These are phyloP conservation scores for Orthonychiurus folsomi DNA, from an alignment of 2,888 invertebrate genomes.

Conservation along the genomic window DNA sequence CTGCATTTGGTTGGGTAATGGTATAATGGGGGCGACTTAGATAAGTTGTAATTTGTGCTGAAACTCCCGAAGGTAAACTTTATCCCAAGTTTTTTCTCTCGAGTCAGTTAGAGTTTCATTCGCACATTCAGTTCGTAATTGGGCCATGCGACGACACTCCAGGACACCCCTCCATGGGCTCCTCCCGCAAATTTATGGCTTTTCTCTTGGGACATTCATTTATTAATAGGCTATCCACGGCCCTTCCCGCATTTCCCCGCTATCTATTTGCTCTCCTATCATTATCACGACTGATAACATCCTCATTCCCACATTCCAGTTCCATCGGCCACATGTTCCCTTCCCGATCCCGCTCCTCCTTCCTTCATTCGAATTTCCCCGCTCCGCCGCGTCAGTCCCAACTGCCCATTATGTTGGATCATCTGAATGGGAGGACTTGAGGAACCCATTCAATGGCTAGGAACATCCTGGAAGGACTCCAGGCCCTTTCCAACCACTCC, in stretches of 20 bases:
- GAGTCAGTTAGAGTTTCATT: constrained; percentile 37
- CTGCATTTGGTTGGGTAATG: constrained; percentile 18
- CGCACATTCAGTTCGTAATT: constrained; percentile 36
- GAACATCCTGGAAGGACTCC: too few relatives aligned
- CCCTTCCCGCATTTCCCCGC: neutral
- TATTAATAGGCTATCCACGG: constrained; percentile 40
- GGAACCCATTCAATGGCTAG: constrained; percentile 3
- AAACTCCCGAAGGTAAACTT: constrained; percentile 40
- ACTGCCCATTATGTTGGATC: neutral
- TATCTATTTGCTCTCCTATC: constrained; percentile 9
- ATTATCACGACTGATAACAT: constrained; percentile 2
- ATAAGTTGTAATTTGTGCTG: constrained; percentile 41
- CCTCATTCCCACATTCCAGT: neutral
- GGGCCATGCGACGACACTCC: constrained; percentile 33
- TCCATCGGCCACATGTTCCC: neutral
- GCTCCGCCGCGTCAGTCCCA: constrained; percentile 3
- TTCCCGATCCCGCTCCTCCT: neutral
- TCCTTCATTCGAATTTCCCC: too few relatives aligned
- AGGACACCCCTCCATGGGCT: constrained; percentile 25
- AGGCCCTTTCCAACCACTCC: neutral
- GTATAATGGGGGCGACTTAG: constrained; percentile 37
- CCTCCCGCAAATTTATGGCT: constrained; percentile 40
- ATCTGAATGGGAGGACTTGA: constrained; percentile 11
- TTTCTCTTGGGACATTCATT: constrained; percentile 40
- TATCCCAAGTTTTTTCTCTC: constrained; percentile 30